Base-by-base conservation (phyloP, 35 echinoderm and acorn worm genomes). In the Anneissia japonica region DNA sequence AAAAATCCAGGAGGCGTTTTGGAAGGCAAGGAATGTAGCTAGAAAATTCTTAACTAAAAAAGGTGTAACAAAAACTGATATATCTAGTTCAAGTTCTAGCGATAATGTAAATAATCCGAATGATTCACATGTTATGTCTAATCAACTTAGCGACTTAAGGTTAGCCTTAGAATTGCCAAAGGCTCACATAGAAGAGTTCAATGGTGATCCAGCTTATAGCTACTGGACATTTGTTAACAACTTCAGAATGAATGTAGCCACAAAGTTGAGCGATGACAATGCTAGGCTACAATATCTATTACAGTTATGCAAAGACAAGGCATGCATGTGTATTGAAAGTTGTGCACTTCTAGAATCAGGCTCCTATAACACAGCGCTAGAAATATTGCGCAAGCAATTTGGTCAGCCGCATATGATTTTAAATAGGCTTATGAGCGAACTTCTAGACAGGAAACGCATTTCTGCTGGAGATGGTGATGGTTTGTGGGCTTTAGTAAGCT, bases 281-380 rank as follows among this genome's bases (percentile, higher is more conserved):
- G 38, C 83, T 29, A 85, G 32, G 35, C 45, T 85, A 21, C 83
- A 74, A 31, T 74, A 85, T 75, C 32, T 85, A 16, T 33, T 85
- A 26, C 77, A 88, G 39, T 74, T 88, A n/a, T 88, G 86, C 35
- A 82, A 33, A n/a, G 78, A 78, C 14, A 79, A 88, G 19, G 77
- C 77, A 73, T 13, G 46, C 11, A 21, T 30, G 5, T 80, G 86
- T 30, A 81, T 88, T n/a, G 56, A 88, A 31, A 64, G 51, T 23
- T 64, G 51, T 64, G 10, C 51, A 16, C 26, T 64, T 19, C 11
- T 64, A 23, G 51, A 64, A 64, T 43, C 40, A 6, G 40, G 40
- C 4, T 4, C 4, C 14, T 43, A 43, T 14, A 14, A 43, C 14
- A 43, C 4, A 14, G 40, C 40, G 40, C 40, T 43, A 6, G 40